phyloP scores from a whole-genome alignment of 2,797 vertebrate species.

The Chaenodraco wilsoni region DNA sequence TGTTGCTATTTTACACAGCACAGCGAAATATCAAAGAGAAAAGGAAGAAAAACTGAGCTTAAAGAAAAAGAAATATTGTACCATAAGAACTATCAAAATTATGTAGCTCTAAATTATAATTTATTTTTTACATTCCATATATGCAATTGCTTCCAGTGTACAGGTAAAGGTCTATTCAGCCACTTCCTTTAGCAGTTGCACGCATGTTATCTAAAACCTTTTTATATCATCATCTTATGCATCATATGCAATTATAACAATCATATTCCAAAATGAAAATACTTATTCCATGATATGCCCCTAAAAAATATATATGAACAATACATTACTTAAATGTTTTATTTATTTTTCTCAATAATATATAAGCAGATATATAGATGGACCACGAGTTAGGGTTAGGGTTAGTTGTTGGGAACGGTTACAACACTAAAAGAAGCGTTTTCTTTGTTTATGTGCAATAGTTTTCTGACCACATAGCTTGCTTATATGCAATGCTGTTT shows the following conservation, averaged over 20 bases:
- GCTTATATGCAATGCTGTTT: neutral
- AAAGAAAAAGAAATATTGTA: constrained; percentile 36
- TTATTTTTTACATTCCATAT: constrained; percentile 29
- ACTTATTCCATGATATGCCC: constrained; percentile 8
- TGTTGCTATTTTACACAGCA: constrained; percentile 30
- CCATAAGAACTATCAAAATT: constrained; percentile 41
- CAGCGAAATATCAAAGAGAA: constrained; percentile 21
- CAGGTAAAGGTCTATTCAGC: constrained; percentile 47
- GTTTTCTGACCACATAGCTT: constrained; percentile 6
- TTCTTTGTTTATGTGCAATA: neutral
- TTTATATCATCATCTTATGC: neutral
- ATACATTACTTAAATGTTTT: neutral
- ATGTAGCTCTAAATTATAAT: constrained; percentile 4
- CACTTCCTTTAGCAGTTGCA: constrained; percentile 32
- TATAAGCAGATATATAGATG: neutral
- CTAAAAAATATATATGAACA: neutral
- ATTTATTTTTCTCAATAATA: neutral
- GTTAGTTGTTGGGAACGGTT: neutral
- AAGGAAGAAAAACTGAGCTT: constrained; percentile 6
- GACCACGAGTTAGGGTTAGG: neutral
- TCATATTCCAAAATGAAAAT: constrained; percentile 16
- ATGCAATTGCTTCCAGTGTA: constrained; percentile 20
- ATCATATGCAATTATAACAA: constrained; percentile 22
- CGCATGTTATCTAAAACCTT: constrained; percentile 18
- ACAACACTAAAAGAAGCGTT: neutral